phyloP scores from a whole-genome alignment of 2,797 vertebrate species.

The Acanthis flammea region DNA sequence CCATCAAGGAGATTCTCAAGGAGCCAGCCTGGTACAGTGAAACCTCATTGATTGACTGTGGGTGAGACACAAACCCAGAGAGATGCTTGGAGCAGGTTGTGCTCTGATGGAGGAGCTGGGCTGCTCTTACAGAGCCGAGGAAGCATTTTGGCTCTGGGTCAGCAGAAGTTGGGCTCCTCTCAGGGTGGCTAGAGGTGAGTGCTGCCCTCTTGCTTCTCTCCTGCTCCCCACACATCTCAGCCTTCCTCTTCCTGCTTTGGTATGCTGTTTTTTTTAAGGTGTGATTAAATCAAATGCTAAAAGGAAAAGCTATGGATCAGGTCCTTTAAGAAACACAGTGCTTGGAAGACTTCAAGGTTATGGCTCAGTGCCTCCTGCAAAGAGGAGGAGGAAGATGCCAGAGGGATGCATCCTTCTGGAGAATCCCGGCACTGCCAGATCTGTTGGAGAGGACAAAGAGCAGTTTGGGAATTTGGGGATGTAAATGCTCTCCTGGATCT shows the following conservation, averaged over 20 bases:
- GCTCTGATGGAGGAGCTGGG: background rate
- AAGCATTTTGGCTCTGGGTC: background rate
- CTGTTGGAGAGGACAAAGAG: background rate
- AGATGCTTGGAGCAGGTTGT: background rate
- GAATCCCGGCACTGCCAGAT: background rate
- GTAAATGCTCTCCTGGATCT: background rate
- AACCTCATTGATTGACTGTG: background rate
- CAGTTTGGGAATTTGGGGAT: background rate
- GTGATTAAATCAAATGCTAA: background rate
- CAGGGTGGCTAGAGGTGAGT: accelerated
- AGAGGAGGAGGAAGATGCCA: background rate
- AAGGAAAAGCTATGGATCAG: background rate
- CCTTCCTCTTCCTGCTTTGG: background rate
- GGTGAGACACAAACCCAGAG: background rate
- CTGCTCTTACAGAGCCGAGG: background rate
- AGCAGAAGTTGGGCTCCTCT: background rate
- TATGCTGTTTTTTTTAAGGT: background rate
- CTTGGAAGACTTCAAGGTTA: background rate
- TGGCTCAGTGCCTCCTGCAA: background rate
- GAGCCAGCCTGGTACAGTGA: background rate
- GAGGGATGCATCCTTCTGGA: background rate
- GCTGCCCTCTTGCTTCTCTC: accelerated
- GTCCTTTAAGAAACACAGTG: background rate
- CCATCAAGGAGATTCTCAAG: background rate
- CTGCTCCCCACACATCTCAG: background rate